phyloP scores from a whole-genome alignment of 2,113 vertebrate genomes.

The Crotalus helleri region DNA sequence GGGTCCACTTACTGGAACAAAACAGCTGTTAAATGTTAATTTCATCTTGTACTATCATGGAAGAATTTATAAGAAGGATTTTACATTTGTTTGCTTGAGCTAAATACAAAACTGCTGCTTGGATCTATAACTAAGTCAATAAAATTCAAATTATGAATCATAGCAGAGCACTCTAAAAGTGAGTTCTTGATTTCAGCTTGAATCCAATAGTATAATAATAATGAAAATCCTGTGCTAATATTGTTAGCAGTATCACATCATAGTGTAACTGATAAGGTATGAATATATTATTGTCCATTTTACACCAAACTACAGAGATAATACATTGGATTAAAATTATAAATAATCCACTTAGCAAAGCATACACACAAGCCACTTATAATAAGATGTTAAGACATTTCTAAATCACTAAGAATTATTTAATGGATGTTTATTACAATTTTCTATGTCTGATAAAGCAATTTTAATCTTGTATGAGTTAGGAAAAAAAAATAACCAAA shows the following conservation, averaged over 20 bases:
- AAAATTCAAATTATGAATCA: constrained; percentile 57
- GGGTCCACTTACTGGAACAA: constrained; percentile 37
- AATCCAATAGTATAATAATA: constrained; percentile 47
- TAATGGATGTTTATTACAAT: constrained; percentile 36
- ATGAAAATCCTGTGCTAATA: constrained; percentile 36
- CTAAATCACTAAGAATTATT: constrained; percentile 45
- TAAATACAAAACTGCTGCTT: constrained; percentile 36
- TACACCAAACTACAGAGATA: constrained; percentile 43
- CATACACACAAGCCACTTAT: constrained; percentile 16
- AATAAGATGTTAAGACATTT: constrained; percentile 21
- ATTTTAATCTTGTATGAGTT: constrained; percentile 26
- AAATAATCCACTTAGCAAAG: constrained; percentile 51
- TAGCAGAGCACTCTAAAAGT: constrained; percentile 27
- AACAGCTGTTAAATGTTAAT: constrained; percentile 56
- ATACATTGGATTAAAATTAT: constrained; percentile 46
- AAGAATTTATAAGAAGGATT: constrained; percentile 31
- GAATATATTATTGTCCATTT: constrained; percentile 51
- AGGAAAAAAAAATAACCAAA: constrained; percentile 24
- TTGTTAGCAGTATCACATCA: constrained; percentile 40
- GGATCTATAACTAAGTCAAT: constrained; percentile 51
- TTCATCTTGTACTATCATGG: constrained; percentile 23
- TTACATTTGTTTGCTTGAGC: constrained; percentile 36
- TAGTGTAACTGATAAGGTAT: constrained; percentile 43
- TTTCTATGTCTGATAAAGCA: constrained; percentile 43
- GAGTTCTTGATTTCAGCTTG: constrained; percentile 42